Percentiles rank a stretch among this genome's conserved stretches.
Conservation (phyloP, 2,797 vertebrate species). For the Hozukius guyotensis region DNA sequence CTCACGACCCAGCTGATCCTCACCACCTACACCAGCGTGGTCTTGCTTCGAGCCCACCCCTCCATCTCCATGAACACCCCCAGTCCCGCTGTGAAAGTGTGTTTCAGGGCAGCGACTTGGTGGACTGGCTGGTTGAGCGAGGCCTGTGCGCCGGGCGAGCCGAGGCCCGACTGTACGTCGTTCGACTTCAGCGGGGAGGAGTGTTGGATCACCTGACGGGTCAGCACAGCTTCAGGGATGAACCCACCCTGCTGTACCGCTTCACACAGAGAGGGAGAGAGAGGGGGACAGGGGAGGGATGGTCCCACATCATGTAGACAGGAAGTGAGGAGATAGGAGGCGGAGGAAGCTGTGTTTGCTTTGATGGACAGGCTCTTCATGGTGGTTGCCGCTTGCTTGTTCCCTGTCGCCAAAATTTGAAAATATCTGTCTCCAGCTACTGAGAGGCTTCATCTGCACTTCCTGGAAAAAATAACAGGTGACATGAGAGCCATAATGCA, state of each 20-base stretch:
- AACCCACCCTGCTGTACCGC: constrained; percentile 79
- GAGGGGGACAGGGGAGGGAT: neutral
- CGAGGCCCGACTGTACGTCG: constrained; percentile 85
- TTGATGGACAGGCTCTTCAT: neutral
- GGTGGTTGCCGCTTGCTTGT: neutral
- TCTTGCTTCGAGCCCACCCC: neutral
- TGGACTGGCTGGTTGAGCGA: constrained; percentile 87
- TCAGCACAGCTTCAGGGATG: constrained; percentile 84
- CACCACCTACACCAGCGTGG: constrained; percentile 11
- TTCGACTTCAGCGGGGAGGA: constrained; percentile 84
- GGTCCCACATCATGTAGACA: neutral
- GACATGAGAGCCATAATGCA: neutral
- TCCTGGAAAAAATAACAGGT: neutral
- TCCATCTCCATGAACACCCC: neutral
- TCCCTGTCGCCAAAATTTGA: neutral
- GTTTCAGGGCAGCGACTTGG: constrained; percentile 88
- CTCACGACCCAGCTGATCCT: neutral
- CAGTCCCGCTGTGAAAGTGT: neutral
- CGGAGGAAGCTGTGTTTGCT: neutral
- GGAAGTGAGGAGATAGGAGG: neutral
- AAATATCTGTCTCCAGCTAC: neutral
- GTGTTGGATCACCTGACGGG: constrained; percentile 81
- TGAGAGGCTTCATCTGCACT: neutral
- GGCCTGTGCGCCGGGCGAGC: constrained; percentile 85
- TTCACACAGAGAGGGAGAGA: constrained; percentile 67